A percentile compares a stretch with the other conserved stretches of the same genome.
Evolutionary conservation across 2,113 vertebrate genomes (phyloP).

Genomic region (Alosa alosa): DNA sequence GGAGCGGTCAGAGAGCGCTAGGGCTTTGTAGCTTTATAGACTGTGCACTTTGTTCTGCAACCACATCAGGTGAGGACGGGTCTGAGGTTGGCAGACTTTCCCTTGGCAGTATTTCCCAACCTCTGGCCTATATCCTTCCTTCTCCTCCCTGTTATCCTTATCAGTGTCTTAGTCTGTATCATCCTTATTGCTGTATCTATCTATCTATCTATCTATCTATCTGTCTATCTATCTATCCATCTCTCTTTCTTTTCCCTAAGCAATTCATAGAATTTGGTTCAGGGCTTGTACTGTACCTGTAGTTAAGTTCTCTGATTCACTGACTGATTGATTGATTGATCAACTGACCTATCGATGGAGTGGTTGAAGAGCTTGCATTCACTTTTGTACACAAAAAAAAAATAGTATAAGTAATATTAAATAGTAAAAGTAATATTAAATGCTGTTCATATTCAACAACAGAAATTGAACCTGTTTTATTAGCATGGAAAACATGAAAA

Average conservation of each 20-base stretch:
- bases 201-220: not conserved
- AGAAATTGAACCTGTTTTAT: not conserved
- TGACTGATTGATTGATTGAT: not conserved
- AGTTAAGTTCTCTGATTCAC: not conserved
- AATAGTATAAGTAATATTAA: not conserved
- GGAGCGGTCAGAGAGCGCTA: not conserved
- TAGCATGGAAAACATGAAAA: too few species aligned
- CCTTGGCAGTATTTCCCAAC: not conserved
- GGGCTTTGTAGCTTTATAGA: not conserved
- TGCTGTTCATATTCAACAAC: not conserved
- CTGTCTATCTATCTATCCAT: not conserved
- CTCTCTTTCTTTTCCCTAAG: not conserved
- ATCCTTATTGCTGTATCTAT: not conserved
- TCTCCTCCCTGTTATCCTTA: not conserved
- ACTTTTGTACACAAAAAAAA: not conserved
- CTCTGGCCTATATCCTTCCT: not conserved
- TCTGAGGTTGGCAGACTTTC: not conserved
- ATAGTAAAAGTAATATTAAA: not conserved
- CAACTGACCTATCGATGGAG: too few species aligned
- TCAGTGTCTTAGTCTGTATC: not conserved
- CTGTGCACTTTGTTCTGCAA: too few species aligned
- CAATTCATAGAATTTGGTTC: too few species aligned
- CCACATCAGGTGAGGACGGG: not conserved
- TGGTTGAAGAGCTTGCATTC: not conserved
- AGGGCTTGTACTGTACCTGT: not conserved